A percentile compares a stretch with the other conserved stretches of the same genome.
phyloP scores from a whole-genome alignment of 2,113 vertebrate genomes.

The Rhynchopsitta pachyrhyncha region DNA sequence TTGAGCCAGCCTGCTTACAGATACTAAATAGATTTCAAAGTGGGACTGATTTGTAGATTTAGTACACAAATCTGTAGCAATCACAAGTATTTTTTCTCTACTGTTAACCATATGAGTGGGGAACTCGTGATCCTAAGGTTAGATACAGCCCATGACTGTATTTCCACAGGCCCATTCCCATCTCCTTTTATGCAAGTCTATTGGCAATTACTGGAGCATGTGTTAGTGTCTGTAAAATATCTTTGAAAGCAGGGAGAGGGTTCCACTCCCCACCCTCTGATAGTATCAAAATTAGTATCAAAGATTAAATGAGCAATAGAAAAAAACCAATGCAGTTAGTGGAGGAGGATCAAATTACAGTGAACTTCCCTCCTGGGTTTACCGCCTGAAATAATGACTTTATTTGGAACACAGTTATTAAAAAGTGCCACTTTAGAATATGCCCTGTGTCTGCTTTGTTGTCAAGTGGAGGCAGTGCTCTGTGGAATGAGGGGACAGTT shows the following conservation, averaged over 20 bases:
- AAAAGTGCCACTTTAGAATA: constrained; percentile 2
- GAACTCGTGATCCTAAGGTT: background rate
- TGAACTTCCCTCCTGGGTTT: background rate
- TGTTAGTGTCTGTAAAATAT: background rate
- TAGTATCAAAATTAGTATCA: background rate
- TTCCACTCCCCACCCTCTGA: background rate
- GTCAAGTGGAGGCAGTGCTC: background rate
- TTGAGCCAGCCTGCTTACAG: background rate
- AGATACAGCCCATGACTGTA: background rate
- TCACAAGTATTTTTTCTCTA: background rate
- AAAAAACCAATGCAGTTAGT: background rate
- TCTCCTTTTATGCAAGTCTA: background rate
- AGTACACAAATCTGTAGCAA: background rate
- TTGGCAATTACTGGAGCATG: background rate
- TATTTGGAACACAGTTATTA: background rate
- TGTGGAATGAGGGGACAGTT: background rate
- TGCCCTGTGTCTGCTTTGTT: background rate
- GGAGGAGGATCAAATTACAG: background rate
- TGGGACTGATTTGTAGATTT: background rate
- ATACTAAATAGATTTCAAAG: background rate
- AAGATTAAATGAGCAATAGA: background rate
- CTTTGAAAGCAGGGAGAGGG: background rate
- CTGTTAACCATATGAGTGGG: background rate
- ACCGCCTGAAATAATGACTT: background rate
- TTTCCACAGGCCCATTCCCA: background rate